These are phyloP conservation scores for Ianthella basta DNA, from an alignment of 37 sponge, comb jelly and placozoan species.

Conservation along the genomic window DNA sequence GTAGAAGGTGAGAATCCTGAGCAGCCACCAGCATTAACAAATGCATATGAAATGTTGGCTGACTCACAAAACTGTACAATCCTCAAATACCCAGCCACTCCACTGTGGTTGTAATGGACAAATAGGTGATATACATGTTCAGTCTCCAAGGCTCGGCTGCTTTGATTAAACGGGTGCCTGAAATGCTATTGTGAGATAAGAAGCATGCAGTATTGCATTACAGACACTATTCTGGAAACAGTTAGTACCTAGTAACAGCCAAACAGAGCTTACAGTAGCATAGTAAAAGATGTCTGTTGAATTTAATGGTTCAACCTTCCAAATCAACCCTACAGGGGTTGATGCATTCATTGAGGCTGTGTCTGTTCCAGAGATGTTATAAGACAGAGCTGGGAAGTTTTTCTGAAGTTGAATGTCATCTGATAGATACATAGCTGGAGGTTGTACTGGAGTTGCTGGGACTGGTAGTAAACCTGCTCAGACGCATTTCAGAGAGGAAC, in stretches of 20 bases:
- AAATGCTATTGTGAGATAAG: neutral
- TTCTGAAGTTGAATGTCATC: neutral
- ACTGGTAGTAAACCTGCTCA: too few species aligned
- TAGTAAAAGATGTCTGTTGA: neutral
- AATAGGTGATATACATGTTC: neutral
- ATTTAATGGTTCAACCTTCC: neutral
- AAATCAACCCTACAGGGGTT: neutral
- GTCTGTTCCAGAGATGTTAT: constrained; percentile 10
- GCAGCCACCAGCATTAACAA: neutral
- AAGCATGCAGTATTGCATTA: neutral
- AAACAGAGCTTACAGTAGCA: neutral
- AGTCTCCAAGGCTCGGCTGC: too few species aligned
- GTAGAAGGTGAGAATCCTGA: constrained; percentile 2
- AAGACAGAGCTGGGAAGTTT: neutral
- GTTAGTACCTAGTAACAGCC: neutral
- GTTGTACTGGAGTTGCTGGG: neutral
- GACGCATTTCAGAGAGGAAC: too few species aligned
- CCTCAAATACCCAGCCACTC: constrained; percentile 2
- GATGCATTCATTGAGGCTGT: neutral
- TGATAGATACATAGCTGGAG: neutral
- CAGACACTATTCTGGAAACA: neutral
- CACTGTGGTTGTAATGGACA: constrained; percentile 11
- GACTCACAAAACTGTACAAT: neutral
- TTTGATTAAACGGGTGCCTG: neutral
- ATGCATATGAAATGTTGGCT: constrained; percentile 11